Evolutionary conservation across 2,113 vertebrate genomes (phyloP), one percentile per base, ranked within the genome.

Genomic region (Pedetes capensis): DNA sequence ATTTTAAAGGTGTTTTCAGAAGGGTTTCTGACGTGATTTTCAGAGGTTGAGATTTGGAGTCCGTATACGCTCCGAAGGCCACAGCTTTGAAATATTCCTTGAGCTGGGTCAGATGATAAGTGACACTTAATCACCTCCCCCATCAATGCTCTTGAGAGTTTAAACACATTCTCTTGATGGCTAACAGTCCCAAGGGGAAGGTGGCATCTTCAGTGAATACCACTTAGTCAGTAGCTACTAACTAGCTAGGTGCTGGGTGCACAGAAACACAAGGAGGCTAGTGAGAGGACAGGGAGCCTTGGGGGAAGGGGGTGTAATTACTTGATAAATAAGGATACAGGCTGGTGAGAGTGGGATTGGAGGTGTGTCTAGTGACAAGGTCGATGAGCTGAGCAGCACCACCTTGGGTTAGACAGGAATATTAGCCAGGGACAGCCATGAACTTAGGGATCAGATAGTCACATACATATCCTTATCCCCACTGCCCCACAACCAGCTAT

Each of bases 21-120:
- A 42, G 63, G 69, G 17, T 47, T 79, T 86, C 95, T 37, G 6
- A 32, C 25, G 37, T 22, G 44, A 89, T 66, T 86, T 89, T 94
- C 75, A 75, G 37, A 79, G 29, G 74, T 5, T 27, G 49, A 66
- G n/a, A 12, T 29, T 13, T 25, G 2, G 34, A 66, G 29, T 75
- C 25, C 11, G 47, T 49, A 81, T 47, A 47, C 68, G n/a, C 64
- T 53, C 34, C 37, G 57, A 72, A 76, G 14, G 83, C 47, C 74
- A 66, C 32, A 75, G 88, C n/a, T 55, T 69, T 34, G 32, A 68
- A 86, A 59, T 49, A 37, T 55, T 86, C 87, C 91, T 27, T 63
- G 74, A 86, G 69, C 32, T 53, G n/a, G 55, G n/a, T 25, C 71
- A 61, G 85, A 49, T 95, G 88, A 92, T 42, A 90, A 87, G 53